Evolutionary conservation across 2,888 invertebrate genomes (phyloP), one percentile per base, ranked within the genome.

Genomic region (Cerastis rubricosa): DNA sequence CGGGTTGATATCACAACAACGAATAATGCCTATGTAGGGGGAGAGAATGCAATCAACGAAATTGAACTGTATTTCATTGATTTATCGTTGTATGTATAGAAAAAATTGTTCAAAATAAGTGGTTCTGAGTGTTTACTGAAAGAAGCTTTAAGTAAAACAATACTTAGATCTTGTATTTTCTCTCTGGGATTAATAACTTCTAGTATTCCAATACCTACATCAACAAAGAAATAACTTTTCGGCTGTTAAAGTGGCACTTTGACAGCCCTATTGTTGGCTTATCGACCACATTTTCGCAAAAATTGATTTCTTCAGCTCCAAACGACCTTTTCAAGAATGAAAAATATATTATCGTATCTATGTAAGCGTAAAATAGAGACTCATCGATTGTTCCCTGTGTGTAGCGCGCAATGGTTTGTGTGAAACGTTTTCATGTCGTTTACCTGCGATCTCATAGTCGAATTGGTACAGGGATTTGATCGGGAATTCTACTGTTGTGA

Each of bases 351-450:
- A 69, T 19, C 14, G 35, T 19, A 73, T 73, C n/a, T 66, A 61
- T 69, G 76, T 80, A 73, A 73, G 76, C 82, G 76, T 84, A 68
- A 83, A 82, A 83, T 78, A 78, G 71, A 72, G 51, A 81, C 59
- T 57, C n/a, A 11, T 74, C 57, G 40, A 63, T 63, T 45, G 59
- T 74, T 69, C 40, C 67, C 49, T 63, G 78, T 72, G 79, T 77
- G 71, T 65, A 70, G 63, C 79, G 72, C 65, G 85, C 82, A 85
- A 83, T 87, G 85, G 81, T 80, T 82, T 77, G 77, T 81, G 71
- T 76, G 22, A 84, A 78, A 75, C 49, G 57, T 82, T 82, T 87
- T 80, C 71, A 69, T 82, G 71, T 80, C 82, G 67, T 65, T 84
- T 82, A 81, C 75, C 76, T 81, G 66, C 40, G 45, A 77, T 79